Percentiles rank a stretch among this genome's conserved stretches.
Conservation (phyloP, 2,888 invertebrate genomes). For the Corythucha ciliata region DNA sequence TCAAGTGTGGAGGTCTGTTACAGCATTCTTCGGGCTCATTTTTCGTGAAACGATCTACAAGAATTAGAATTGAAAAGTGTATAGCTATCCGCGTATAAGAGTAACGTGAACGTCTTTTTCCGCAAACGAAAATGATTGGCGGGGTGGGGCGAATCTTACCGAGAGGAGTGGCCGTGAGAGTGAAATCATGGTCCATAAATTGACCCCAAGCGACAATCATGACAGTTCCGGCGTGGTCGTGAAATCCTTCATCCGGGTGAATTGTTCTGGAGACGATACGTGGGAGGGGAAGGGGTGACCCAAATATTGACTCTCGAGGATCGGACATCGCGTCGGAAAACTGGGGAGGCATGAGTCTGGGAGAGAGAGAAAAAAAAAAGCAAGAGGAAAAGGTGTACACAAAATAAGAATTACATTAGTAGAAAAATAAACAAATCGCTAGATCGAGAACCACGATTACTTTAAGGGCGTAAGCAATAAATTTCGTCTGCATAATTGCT, state of each 20-base stretch:
- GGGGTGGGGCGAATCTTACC: slow-evolving; percentile 55
- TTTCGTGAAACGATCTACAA: slow-evolving; percentile 69
- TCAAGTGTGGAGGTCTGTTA: slow-evolving; percentile 65
- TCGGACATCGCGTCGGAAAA: slow-evolving; percentile 77
- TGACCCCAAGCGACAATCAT: slow-evolving; percentile 93
- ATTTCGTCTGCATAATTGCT: too few species aligned
- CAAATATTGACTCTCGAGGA: slow-evolving; percentile 67
- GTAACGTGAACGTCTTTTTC: neutral
- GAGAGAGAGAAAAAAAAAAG: slow-evolving; percentile 27
- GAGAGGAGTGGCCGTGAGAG: slow-evolving; percentile 75
- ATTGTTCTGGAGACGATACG: slow-evolving; percentile 81
- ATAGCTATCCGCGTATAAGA: neutral
- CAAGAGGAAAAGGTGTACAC: neutral
- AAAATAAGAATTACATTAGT: neutral
- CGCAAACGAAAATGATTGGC: neutral
- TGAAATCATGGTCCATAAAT: slow-evolving; percentile 91
- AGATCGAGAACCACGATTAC: too few species aligned
- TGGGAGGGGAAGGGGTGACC: slow-evolving; percentile 66
- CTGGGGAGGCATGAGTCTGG: slow-evolving; percentile 64
- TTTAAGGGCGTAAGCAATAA: too few species aligned
- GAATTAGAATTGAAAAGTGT: too few species aligned
- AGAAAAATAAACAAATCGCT: neutral
- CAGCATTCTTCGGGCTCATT: slow-evolving; percentile 91
- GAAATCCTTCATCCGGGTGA: slow-evolving; percentile 87
- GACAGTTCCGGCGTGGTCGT: slow-evolving; percentile 87